Evolutionary conservation across 2,113 vertebrate species (phyloP).

Genomic region (Ptychochromis oligacanthus): DNA sequence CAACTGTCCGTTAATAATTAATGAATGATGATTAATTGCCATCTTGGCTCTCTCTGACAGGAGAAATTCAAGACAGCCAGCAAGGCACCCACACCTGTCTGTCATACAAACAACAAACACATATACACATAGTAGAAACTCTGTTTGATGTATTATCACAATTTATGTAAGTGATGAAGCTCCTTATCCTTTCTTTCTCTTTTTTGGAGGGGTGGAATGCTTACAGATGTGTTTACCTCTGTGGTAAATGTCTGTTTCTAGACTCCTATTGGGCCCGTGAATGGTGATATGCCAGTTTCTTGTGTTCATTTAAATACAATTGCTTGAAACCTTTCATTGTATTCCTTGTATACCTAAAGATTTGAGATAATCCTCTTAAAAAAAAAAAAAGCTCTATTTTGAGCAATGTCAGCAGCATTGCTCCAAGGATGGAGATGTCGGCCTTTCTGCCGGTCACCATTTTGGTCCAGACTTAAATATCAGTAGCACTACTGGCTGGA

Average conservation of each 20-base stretch:
- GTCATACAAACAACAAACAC: neutral
- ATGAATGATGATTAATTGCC: conserved; percentile 52
- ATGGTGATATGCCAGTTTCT: neutral
- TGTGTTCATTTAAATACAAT: neutral
- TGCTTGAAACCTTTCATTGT: neutral
- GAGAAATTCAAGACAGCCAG: conserved; percentile 6
- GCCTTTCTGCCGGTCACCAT: neutral
- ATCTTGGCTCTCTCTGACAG: conserved; percentile 23
- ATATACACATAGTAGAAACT: neutral
- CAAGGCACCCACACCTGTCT: neutral
- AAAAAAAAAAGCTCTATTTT: neutral
- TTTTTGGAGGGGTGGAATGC: neutral
- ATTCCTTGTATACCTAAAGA: neutral
- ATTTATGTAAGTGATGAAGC: neutral
- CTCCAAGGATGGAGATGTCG: neutral
- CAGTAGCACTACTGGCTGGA: too few relatives aligned
- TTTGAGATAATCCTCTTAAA: fast-evolving
- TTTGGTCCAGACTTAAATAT: neutral
- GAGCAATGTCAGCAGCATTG: neutral
- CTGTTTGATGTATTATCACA: neutral
- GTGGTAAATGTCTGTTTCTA: neutral
- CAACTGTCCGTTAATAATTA: conserved; percentile 31
- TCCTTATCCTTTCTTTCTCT: neutral
- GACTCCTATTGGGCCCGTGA: neutral
- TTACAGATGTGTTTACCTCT: neutral